phyloP scores from a whole-genome alignment of 2,888 invertebrate species.

The Sminthurinus aureus region DNA sequence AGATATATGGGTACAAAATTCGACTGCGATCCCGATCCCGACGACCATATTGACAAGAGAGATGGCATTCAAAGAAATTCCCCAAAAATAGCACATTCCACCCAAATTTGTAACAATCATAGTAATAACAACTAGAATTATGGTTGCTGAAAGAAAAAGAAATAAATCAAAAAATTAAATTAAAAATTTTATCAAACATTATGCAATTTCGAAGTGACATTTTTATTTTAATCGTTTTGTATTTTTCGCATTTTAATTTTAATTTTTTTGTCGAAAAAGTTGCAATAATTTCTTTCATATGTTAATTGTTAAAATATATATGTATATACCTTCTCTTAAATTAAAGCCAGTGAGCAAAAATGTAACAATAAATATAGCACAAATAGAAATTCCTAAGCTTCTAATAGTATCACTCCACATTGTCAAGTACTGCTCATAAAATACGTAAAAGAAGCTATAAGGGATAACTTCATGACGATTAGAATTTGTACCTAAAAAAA shows the following conservation, averaged over 20 bases:
- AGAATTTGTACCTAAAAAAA: conserved; percentile 54
- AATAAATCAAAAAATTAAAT: too few species aligned
- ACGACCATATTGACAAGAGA: conserved; percentile 96
- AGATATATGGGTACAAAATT: conserved; percentile 97
- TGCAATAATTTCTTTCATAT: too few species aligned
- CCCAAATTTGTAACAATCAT: conserved; percentile 85
- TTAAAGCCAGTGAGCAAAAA: conserved; percentile 92
- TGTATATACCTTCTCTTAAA: conserved; percentile 69
- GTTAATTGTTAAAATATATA: too few species aligned
- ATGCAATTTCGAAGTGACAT: too few species aligned
- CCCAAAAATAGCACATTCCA: conserved; percentile 83
- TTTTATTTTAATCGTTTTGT: too few species aligned
- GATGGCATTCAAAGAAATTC: conserved; percentile 90
- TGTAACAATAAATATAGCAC: conserved; percentile 92
- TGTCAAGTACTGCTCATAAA: conserved; percentile 78
- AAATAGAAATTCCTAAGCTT: conserved; percentile 85
- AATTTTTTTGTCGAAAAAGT: too few species aligned
- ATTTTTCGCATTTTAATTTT: too few species aligned
- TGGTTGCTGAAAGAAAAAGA: conserved; percentile 68
- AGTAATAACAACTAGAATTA: conserved; percentile 76
- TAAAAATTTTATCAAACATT: too few species aligned
- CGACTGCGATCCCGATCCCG: conserved; percentile 97
- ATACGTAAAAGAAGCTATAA: conserved; percentile 59
- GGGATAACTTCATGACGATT: conserved; percentile 58
- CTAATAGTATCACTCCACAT: conserved; percentile 85